Evolutionary conservation across 2,113 vertebrate species (phyloP).

Genomic region (Psettodes erumei): DNA sequence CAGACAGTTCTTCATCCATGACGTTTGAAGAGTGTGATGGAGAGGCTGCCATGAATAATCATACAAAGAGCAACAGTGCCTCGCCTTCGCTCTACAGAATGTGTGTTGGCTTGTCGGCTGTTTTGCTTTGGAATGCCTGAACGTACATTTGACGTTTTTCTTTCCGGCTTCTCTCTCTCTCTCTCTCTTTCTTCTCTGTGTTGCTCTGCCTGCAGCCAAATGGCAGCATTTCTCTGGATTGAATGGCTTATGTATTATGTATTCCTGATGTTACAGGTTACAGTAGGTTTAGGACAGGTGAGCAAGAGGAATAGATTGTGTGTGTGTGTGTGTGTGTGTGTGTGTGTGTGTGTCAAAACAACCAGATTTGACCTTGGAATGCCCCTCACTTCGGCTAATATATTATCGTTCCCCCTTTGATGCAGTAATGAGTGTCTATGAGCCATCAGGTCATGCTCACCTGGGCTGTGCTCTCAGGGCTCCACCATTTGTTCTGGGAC

Average conservation of each 20-base stretch:
- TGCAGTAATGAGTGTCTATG: background rate
- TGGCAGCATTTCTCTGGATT: constrained; percentile 22
- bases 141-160: constrained; percentile 28
- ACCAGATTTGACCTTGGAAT: constrained; percentile 2
- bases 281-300: constrained; percentile 46
- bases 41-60: background rate
- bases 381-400: background rate
- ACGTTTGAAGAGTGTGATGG: background rate
- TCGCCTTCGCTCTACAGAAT: constrained; percentile 33
- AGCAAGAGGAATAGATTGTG: background rate
- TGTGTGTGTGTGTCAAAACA: background rate
- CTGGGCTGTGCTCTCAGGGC: background rate
- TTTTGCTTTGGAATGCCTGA: constrained; percentile 58
- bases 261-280: constrained; percentile 31
- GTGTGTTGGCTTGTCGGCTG: constrained; percentile 62
- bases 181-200: background rate
- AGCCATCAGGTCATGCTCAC: background rate
- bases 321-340: background rate
- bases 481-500: background rate
- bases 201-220: constrained; percentile 49
- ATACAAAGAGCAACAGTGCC: background rate
- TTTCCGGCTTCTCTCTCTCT: background rate
- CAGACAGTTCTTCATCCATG: background rate
- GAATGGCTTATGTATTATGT: constrained; percentile 35
- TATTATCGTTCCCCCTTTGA: background rate